Evolutionary conservation across 1,140 invertebrate genomes (phyloP).

Genomic region (Platorchestia sp.): DNA sequence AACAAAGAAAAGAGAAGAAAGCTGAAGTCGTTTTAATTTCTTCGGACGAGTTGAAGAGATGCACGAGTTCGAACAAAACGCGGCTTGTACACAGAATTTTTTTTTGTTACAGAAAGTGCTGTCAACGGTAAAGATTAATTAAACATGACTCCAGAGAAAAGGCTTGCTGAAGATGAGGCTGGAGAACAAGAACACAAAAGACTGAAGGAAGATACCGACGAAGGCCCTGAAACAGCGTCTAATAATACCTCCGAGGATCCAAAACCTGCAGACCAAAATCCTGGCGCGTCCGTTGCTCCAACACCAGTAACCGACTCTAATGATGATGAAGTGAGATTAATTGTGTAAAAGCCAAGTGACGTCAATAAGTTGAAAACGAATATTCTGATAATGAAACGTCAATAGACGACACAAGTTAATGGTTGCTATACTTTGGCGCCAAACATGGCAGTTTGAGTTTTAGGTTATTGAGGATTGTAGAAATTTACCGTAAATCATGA

Average conservation of each 20-base stretch:
- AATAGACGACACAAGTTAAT: not conserved
- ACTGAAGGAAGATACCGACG: constrained; percentile 28
- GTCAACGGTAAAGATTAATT: not conserved
- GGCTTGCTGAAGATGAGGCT: constrained; percentile 43
- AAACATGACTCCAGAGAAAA: constrained; percentile 40
- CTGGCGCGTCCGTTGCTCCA: not conserved
- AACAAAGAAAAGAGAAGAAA: not conserved
- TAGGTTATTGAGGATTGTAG: not conserved
- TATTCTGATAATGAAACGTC: not conserved
- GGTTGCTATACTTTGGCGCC: not conserved
- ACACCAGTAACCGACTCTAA: not conserved
- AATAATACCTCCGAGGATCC: not conserved
- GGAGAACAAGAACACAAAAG: constrained; percentile 25
- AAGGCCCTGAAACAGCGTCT: not conserved
- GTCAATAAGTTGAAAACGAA: not conserved
- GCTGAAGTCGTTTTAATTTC: not conserved
- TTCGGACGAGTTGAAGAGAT: not conserved
- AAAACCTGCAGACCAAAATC: not conserved
- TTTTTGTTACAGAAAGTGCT: not conserved
- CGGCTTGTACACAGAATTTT: constrained; percentile 33
- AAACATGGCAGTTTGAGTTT: not conserved
- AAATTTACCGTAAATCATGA: not conserved
- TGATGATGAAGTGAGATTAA: constrained; percentile 23
- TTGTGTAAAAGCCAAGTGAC: not conserved
- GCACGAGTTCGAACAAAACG: constrained; percentile 29